A percentile compares a stretch with the other conserved stretches of the same genome.
phyloP scores from a whole-genome alignment of 2,888 invertebrate species.

The Luffia ferchaultella region DNA sequence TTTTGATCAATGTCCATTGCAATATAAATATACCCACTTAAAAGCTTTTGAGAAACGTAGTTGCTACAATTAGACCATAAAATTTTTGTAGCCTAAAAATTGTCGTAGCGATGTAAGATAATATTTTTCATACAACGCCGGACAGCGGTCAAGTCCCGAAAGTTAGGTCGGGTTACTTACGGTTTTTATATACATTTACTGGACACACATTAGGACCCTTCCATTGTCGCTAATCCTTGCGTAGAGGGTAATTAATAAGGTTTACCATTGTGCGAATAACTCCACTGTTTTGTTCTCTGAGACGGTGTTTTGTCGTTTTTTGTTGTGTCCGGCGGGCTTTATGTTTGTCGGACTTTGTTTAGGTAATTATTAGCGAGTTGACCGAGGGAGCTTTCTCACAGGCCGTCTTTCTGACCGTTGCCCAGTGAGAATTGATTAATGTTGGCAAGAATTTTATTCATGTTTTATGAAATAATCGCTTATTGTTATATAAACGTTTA shows the following conservation, averaged over 20 bases:
- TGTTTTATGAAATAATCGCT: no score
- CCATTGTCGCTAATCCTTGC: constrained; percentile 1
- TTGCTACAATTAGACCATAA: no score
- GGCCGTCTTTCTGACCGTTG: constrained; percentile 36
- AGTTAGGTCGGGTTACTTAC: neutral
- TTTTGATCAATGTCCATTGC: no score
- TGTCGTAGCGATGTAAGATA: neutral
- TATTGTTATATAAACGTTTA: no score
- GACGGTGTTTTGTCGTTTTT: constrained; percentile 39
- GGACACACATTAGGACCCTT: neutral
- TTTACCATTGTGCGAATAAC: constrained; percentile 46
- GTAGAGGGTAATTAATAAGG: constrained; percentile 57
- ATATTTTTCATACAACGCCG: neutral
- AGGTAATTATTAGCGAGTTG: constrained; percentile 50
- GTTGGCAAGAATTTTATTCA: no score
- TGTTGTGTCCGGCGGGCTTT: constrained; percentile 25
- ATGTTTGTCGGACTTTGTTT: constrained; percentile 31
- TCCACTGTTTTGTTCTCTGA: constrained; percentile 43
- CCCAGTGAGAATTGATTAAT: constrained; percentile 10
- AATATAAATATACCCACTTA: no score
- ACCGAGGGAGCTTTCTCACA: constrained; percentile 42
- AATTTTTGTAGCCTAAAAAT: no score
- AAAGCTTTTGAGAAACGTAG: no score
- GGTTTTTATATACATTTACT: neutral
- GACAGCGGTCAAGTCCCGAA: neutral